Conservation (phyloP, 2,113 vertebrate species). For the Phrynosoma blainvillii region DNA sequence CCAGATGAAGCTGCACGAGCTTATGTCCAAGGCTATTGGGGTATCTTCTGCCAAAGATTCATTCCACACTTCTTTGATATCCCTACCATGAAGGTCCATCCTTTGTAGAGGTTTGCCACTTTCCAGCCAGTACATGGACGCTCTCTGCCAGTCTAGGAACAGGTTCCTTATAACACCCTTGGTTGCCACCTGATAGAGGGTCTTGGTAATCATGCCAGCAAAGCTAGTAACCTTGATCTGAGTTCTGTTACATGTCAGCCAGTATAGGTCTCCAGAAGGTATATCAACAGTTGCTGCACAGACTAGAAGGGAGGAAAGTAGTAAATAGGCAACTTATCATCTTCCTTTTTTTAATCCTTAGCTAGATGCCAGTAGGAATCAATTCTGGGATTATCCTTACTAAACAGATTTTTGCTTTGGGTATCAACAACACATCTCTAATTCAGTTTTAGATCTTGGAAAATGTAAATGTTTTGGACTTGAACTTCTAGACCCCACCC, state of each 20-base stretch:
- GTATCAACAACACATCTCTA: background rate
- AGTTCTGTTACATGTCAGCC: conserved; percentile 83
- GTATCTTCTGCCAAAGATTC: conserved; percentile 65
- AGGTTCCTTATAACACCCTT: conserved; percentile 73
- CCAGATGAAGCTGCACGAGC: conserved; percentile 84
- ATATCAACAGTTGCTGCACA: conserved; percentile 84
- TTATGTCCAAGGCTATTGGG: conserved; percentile 76
- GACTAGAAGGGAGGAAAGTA: conserved; percentile 66
- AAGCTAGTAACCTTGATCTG: conserved; percentile 72
- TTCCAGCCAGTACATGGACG: conserved; percentile 82
- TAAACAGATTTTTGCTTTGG: background rate
- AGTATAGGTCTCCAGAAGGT: conserved; percentile 80
- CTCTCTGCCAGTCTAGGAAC: conserved; percentile 83
- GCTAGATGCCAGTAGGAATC: background rate
- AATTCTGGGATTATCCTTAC: background rate
- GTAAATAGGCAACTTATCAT: background rate
- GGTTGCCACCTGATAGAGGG: conserved; percentile 75
- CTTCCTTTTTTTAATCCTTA: background rate
- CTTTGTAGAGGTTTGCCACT: conserved; percentile 68
- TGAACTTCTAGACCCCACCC: too few species aligned
- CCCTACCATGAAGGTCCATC: conserved; percentile 79
- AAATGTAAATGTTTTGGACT: too few species aligned
- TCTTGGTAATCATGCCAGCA: conserved; percentile 24
- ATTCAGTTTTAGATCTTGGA: too few species aligned
- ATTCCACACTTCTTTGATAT: conserved; percentile 69